phyloP scores from a whole-genome alignment of 2,113 vertebrate genomes.

The Erythrocebus patas region DNA sequence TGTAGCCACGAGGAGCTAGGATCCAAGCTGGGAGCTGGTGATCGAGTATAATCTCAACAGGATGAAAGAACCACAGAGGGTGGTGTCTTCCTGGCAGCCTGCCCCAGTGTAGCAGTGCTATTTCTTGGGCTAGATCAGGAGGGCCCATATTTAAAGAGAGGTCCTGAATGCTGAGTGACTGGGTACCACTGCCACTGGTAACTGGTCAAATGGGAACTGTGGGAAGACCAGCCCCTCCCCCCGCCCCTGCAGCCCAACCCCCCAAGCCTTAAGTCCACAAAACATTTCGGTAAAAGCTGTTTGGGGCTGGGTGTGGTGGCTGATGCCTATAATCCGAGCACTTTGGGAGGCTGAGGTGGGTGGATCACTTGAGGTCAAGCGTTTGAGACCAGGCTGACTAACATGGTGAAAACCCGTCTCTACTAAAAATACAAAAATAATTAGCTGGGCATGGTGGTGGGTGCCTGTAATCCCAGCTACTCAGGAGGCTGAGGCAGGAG shows the following conservation, averaged over 20 bases:
- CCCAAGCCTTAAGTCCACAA: neutral
- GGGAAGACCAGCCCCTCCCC: neutral
- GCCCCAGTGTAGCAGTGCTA: neutral
- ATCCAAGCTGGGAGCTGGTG: neutral
- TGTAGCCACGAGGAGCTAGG: neutral
- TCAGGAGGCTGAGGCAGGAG: too few species aligned
- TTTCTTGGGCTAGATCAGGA: neutral
- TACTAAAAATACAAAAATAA: too few species aligned
- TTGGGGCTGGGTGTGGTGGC: too few species aligned
- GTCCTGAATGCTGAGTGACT: neutral
- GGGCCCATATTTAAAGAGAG: neutral
- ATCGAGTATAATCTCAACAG: neutral
- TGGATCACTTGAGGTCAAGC: too few species aligned
- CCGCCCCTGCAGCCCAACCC: too few species aligned
- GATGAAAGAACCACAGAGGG: neutral
- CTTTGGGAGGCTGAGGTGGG: too few species aligned
- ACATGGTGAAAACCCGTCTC: too few species aligned
- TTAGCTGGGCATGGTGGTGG: too few species aligned
- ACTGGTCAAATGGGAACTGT: neutral
- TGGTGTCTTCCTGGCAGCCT: neutral
- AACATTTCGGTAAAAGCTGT: neutral
- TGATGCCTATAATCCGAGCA: too few species aligned
- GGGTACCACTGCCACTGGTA: neutral
- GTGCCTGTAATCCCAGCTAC: too few species aligned
- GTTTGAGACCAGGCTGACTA: too few species aligned